phyloP scores from a whole-genome alignment of 2,888 invertebrate genomes.

The Drosophila antonietae region DNA sequence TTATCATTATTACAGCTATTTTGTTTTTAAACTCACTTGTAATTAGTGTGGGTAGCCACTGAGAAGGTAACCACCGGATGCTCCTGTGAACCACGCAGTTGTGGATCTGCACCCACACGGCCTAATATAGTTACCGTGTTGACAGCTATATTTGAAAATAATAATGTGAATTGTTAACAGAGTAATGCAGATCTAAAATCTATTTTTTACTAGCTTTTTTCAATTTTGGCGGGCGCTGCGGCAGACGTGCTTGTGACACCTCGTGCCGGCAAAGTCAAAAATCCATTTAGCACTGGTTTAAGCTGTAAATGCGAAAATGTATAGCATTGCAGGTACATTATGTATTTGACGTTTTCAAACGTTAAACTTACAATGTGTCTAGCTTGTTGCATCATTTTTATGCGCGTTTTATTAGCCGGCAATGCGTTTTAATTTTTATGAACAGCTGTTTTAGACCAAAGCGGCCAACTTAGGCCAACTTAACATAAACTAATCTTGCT shows the following conservation, averaged over 20 bases:
- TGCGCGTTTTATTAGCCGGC: slow-evolving; percentile 38
- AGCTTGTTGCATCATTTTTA: slow-evolving; percentile 65
- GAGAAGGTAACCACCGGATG: slow-evolving; percentile 96
- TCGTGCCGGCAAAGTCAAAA: slow-evolving; percentile 59
- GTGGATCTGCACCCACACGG: slow-evolving; percentile 94
- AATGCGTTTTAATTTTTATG: slow-evolving; percentile 23
- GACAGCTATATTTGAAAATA: slow-evolving; percentile 86
- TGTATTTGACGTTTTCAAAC: not conserved
- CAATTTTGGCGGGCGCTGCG: slow-evolving; percentile 76
- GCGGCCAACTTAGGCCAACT: slow-evolving; percentile 46
- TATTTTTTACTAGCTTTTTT: slow-evolving; percentile 68
- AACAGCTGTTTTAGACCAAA: slow-evolving; percentile 40
- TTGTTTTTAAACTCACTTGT: slow-evolving; percentile 85
- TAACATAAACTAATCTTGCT: not conserved
- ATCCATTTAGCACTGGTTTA: slow-evolving; percentile 46
- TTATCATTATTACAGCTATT: not conserved
- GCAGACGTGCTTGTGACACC: slow-evolving; percentile 49
- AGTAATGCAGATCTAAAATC: not conserved
- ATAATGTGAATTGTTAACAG: not conserved
- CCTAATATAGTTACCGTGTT: slow-evolving; percentile 94
- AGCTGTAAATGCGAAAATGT: slow-evolving; percentile 32
- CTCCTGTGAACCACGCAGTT: slow-evolving; percentile 91
- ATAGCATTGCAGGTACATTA: too few species aligned
- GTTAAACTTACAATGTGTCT: slow-evolving; percentile 58
- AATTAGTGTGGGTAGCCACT: slow-evolving; percentile 94